A percentile compares a stretch with the other conserved stretches of the same genome.
phyloP scores from a whole-genome alignment of 2,888 invertebrate genomes.

The Drosophila ezoana region DNA sequence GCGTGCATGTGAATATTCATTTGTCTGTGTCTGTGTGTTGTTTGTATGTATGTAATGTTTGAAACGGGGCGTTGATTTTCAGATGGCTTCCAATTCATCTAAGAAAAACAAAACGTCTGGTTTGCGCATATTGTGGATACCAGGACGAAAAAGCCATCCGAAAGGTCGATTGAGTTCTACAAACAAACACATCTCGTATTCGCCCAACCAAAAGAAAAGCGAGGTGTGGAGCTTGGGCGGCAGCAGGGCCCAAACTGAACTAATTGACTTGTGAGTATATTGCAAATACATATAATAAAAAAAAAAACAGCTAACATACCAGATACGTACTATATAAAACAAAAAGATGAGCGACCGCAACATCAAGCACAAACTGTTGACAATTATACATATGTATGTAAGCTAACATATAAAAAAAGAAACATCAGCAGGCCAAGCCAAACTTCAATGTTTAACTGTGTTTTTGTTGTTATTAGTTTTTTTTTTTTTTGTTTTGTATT shows the following conservation, averaged over 20 bases:
- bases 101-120: conserved; percentile 80
- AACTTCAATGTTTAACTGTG: conserved; percentile 12
- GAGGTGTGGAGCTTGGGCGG: conserved; percentile 84
- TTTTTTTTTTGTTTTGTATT: conserved; percentile 8
- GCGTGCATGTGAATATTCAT: conserved; percentile 2
- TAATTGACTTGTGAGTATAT: conserved; percentile 82
- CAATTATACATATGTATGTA: not conserved
- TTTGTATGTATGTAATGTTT: conserved; percentile 25
- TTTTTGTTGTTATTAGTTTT: conserved; percentile 1
- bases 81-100: conserved; percentile 79
- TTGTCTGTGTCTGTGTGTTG: not conserved
- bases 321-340: not conserved
- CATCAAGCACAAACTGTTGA: not conserved
- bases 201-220: conserved; percentile 78
- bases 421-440: conserved; percentile 29
- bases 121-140: conserved; percentile 84
- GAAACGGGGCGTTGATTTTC: conserved; percentile 51
- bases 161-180: conserved; percentile 83
- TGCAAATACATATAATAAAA: not conserved
- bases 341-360: not conserved
- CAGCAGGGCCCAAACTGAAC: conserved; percentile 77
- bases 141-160: conserved; percentile 81
- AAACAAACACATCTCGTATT: conserved; percentile 75
- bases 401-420: not conserved
- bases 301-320: conserved; percentile 1